Percentiles rank a stretch among this genome's conserved stretches.
These are phyloP conservation scores for Corynorhinus townsendii DNA, from an alignment of 2,113 vertebrate genomes.

Conservation along the genomic window DNA sequence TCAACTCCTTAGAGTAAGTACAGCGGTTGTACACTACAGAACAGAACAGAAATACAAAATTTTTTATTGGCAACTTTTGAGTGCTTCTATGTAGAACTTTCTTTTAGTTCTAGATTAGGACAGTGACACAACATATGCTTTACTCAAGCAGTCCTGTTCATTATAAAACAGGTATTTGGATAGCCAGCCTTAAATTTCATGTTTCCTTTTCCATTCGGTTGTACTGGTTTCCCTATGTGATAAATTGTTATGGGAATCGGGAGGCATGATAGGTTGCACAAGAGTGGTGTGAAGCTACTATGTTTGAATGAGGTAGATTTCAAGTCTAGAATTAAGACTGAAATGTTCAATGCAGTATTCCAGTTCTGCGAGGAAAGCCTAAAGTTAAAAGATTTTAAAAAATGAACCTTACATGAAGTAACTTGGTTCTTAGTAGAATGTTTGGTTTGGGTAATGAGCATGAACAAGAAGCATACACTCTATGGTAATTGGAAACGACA, in stretches of 20 bases:
- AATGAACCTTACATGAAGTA: slow-evolving; percentile 8
- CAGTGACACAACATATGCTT: not conserved
- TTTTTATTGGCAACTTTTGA: not conserved
- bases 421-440: slow-evolving; percentile 7
- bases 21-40: not conserved
- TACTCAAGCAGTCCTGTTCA: not conserved
- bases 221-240: not conserved
- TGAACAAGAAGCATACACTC: not conserved
- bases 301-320: not conserved
- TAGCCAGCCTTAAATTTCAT: not conserved
- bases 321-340: slow-evolving; percentile 12
- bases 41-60: not conserved
- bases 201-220: not conserved
- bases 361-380: not conserved
- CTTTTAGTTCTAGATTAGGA: slow-evolving; percentile 4
- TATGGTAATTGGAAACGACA: slow-evolving; percentile 34
- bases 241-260: not conserved
- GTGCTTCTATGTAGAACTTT: not conserved
- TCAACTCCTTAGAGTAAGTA: not conserved
- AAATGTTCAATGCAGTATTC: slow-evolving; percentile 14
- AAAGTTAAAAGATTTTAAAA: slow-evolving; percentile 35
- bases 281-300: not conserved
- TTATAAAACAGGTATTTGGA: not conserved
- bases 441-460: not conserved
- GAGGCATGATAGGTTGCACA: not conserved